Percentiles rank a stretch among this genome's conserved stretches.
phyloP scores from a whole-genome alignment of 2,797 vertebrate species.

The Bradypodion ventrale region DNA sequence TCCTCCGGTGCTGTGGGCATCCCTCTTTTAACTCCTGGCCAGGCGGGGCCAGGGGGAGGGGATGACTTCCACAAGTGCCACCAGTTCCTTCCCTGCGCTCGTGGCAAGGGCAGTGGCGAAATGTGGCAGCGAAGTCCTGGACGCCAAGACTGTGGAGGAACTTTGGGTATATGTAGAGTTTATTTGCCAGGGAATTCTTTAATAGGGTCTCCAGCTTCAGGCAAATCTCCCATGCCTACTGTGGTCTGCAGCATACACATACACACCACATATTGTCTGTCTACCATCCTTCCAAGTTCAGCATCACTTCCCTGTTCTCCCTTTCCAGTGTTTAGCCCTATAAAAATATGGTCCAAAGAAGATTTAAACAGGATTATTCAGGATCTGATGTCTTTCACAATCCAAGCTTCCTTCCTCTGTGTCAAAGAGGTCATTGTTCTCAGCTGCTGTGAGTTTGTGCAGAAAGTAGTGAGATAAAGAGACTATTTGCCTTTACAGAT shows the following conservation, averaged over 20 bases:
- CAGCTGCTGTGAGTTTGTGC: not conserved
- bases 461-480: conserved; percentile 9
- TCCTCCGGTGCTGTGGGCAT: no score
- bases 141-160: no score
- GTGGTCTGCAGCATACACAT: not conserved
- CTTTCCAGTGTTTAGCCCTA: no score
- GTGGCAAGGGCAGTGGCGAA: no score
- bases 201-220: not conserved
- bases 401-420: not conserved
- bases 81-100: no score
- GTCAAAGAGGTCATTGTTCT: not conserved
- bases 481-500: not conserved
- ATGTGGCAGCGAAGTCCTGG: no score
- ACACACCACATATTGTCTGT: not conserved
- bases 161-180: no score
- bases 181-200: no score
- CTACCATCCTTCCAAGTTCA: not conserved
- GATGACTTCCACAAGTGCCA: no score
- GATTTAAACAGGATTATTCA: not conserved
- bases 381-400: not conserved
- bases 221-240: not conserved
- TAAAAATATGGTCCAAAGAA: not conserved
- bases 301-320: not conserved
- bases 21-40: no score
- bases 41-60: no score